Base-by-base conservation (phyloP, 2,797 vertebrate species). In the Arrhamphus sclerolepis region DNA sequence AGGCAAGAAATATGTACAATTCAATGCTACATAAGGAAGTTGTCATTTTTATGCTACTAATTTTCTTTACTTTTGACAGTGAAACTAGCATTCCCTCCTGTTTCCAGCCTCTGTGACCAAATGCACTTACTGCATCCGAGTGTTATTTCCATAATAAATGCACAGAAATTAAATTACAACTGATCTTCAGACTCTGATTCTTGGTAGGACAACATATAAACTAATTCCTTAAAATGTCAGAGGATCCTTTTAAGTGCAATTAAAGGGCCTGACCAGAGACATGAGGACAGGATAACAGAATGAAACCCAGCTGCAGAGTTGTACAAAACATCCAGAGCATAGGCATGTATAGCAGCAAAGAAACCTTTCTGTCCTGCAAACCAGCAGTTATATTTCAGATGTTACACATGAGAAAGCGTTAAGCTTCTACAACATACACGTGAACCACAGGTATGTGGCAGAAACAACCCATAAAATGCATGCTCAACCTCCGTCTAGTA, bases 381-480 rank as follows among this genome's bases (percentile, higher is more conserved):
- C 10, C 22, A 4, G 49, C 56, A 44, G 52, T 19, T 54, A 26
- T 43, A 60, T 62, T 58, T 66, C 55, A 62, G 66, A 57, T 52
- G 51, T 38, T 46, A 47, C 58, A 67, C 41, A 20, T 17, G 41
- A 72, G 72, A 78, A 77, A 56, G 73, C 76, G 75, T 80, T 81
- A 79, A 80, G 74, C 80, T 55, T 56, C 42, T 20, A 20, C 77
- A 70, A 60, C 64, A 19, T 54, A 46, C 73, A 73, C 46, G 68
- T 63, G 74, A 72, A 80, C 75, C 81, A 47, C 75, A 79, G 72
- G 79, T 86, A 85, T 84, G 75, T 68, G 57, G 74, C 82, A 79
- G 59, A 70, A 81, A 87, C 55, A 72, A 71, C 78, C 72, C 69
- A 69, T 84, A 89, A 87, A 85, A 82, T 77, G 75, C 55, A 74